Evolutionary conservation across 2,113 vertebrate genomes (phyloP).

Genomic region (Equus przewalskii): DNA sequence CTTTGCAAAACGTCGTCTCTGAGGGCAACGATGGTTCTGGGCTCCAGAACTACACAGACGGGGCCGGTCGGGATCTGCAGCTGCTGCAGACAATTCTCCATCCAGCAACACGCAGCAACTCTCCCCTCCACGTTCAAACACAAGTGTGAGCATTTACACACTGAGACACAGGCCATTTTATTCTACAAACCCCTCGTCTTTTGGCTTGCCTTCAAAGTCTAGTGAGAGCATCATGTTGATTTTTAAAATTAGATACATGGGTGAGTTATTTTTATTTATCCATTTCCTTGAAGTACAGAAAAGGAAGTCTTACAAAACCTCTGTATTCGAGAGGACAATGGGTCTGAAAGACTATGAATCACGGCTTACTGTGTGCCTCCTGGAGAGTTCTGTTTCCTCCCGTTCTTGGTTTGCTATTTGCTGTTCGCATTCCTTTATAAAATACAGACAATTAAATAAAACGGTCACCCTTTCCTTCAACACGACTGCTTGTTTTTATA

Average conservation of each 20-base stretch:
- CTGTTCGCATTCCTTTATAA: background rate
- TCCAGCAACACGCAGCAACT: background rate
- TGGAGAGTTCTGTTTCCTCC: background rate
- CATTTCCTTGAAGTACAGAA: background rate
- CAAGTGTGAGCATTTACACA: background rate
- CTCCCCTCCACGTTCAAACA: accelerated
- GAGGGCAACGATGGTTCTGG: accelerated
- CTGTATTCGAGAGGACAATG: background rate
- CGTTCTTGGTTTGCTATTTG: background rate
- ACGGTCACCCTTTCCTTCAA: background rate
- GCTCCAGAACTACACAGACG: too few species aligned
- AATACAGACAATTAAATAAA: background rate
- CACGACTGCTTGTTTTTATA: background rate
- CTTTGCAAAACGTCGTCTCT: background rate
- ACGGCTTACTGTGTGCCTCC: background rate
- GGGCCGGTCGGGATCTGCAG: background rate
- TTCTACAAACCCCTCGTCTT: background rate
- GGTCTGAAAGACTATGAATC: background rate
- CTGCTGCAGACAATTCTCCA: background rate
- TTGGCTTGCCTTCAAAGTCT: background rate
- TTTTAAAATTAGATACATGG: background rate
- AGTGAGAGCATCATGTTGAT: background rate
- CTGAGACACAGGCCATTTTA: accelerated
- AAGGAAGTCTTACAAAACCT: background rate
- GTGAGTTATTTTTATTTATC: background rate